These are phyloP conservation scores for Meloidogyne chitwoodi DNA, from an alignment of 1,140 invertebrate genomes.

Conservation along the genomic window DNA sequence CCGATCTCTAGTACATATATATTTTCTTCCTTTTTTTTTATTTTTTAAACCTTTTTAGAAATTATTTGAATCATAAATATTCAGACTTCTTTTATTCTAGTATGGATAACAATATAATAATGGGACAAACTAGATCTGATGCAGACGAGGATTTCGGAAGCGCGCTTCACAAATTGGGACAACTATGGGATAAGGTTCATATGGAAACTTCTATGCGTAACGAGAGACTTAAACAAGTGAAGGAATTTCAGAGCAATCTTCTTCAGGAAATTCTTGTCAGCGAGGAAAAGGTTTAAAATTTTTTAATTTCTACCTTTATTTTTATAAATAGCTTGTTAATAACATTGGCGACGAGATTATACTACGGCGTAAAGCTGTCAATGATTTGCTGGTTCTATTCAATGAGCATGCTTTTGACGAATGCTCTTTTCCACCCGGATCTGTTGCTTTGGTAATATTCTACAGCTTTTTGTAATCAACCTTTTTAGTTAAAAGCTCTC, in stretches of 20 bases:
- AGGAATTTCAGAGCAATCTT: neutral
- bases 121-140: neutral
- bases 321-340: neutral
- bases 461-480: neutral
- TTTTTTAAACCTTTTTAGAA: no score
- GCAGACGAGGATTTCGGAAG: neutral
- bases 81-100: no score
- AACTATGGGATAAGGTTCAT: constrained; percentile 19
- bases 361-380: neutral
- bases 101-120: no score
- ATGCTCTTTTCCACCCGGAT: neutral
- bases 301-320: neutral
- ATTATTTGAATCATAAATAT: no score
- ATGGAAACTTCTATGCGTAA: constrained; percentile 13
- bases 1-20: no score
- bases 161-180: neutral
- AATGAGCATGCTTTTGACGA: constrained; percentile 4
- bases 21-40: no score
- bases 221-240: neutral
- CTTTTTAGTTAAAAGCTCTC: constrained; percentile 14
- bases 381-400: constrained; percentile 2
- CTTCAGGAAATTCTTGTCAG: neutral
- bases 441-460: constrained; percentile 6
- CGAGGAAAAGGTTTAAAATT: neutral
- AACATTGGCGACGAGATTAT: constrained; percentile 4